phyloP scores from a whole-genome alignment of 1,140 invertebrate genomes.

The Calosoma granatense region DNA sequence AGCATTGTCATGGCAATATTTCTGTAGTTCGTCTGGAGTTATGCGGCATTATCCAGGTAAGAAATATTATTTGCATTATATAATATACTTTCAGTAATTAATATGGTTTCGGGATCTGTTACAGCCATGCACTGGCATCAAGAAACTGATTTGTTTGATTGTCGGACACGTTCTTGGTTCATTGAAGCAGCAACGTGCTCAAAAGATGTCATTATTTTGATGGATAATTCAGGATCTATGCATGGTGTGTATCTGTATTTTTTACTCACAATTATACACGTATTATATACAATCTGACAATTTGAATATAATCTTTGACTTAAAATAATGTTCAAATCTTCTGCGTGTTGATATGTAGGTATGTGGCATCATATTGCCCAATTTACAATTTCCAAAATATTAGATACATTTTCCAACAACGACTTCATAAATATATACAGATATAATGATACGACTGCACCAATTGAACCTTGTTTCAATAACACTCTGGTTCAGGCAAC shows the following conservation, averaged over 20 bases:
- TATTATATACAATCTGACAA: conserved; percentile 46
- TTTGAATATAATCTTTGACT: background rate
- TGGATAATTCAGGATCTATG: conserved; percentile 98
- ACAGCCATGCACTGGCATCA: conserved; percentile 43
- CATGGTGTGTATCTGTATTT: conserved; percentile 50
- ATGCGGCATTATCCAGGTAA: conserved; percentile 77
- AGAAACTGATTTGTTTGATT: conserved; percentile 61
- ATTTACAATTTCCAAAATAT: conserved; percentile 69
- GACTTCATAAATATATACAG: conserved; percentile 92
- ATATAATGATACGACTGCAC: conserved; percentile 53
- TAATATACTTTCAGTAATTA: background rate
- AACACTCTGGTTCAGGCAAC: conserved; percentile 82
- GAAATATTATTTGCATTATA: background rate
- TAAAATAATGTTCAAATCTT: background rate
- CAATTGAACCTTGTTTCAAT: conserved; percentile 72
- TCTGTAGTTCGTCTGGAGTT: conserved; percentile 86
- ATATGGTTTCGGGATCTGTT: background rate
- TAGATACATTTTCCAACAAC: conserved; percentile 95
- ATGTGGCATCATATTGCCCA: conserved; percentile 51
- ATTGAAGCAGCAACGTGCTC: conserved; percentile 95
- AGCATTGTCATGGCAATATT: conserved; percentile 91
- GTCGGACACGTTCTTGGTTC: conserved; percentile 82
- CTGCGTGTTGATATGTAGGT: conserved; percentile 18
- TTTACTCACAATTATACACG: conserved; percentile 41
- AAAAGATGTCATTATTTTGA: conserved; percentile 92